Evolutionary conservation across 1,140 invertebrate species (phyloP).

Genomic region (Stegodyphus dumicola): DNA sequence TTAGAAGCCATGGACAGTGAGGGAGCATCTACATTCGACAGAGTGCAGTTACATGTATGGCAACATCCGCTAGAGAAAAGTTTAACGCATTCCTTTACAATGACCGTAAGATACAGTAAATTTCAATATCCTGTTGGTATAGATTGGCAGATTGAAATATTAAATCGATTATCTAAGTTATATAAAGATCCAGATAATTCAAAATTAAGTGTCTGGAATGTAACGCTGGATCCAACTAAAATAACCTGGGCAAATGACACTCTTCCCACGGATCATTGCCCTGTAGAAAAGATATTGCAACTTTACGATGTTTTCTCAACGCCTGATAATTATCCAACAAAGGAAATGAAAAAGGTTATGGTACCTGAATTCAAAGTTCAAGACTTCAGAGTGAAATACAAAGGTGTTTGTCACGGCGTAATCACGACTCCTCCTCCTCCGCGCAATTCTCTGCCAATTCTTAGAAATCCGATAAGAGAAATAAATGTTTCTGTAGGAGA

Average conservation of each 20-base stretch:
- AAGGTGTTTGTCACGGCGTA: conserved; percentile 58
- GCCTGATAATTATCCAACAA: conserved; percentile 60
- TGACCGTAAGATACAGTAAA: conserved; percentile 75
- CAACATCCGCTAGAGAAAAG: conserved; percentile 81
- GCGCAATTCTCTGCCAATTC: conserved; percentile 77
- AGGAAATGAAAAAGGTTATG: conserved; percentile 63
- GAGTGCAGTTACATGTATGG: conserved; percentile 79
- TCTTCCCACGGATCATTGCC: conserved; percentile 73
- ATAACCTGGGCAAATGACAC: conserved; percentile 88
- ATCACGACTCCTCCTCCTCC: conserved; percentile 51
- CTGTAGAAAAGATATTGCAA: conserved; percentile 71
- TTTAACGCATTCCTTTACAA: conserved; percentile 84
- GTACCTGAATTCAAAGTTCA: conserved; percentile 63
- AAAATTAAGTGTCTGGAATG: conserved; percentile 76
- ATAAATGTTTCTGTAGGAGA: conserved; percentile 82
- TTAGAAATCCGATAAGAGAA: conserved; percentile 84
- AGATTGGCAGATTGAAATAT: conserved; percentile 71
- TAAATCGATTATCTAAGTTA: conserved; percentile 76
- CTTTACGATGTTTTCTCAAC: conserved; percentile 72
- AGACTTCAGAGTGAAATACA: conserved; percentile 61
- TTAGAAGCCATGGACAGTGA: conserved; percentile 82
- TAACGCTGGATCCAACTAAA: conserved; percentile 69
- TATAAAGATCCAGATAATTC: conserved; percentile 77
- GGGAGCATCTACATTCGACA: conserved; percentile 77
- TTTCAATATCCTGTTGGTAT: conserved; percentile 73